Base-by-base conservation (phyloP, 2,797 vertebrate species). In the Rallus crepitans region DNA sequence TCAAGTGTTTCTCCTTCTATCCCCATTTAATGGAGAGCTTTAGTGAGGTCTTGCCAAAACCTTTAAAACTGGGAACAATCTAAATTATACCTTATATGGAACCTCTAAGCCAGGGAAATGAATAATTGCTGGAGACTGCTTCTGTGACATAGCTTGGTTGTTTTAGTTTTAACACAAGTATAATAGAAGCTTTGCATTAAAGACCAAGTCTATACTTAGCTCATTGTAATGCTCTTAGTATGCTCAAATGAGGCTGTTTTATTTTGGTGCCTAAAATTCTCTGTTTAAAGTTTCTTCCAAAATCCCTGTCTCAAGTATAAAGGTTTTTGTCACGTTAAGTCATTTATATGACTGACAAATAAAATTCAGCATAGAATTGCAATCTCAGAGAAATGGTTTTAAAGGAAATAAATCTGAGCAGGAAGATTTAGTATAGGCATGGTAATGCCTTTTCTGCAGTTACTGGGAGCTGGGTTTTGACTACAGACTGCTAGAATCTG, bases 341-440 rank as follows among this genome's bases (percentile, higher is more conserved):
- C 87, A 77, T 96, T 96, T 95, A 80, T 94, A 79, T 94, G 93
- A 92, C 82, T 96, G 90, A 87, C 90, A 94, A 92, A 95, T 91
- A 95, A 95, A 95, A 96, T 89, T 87, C 83, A 78, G 78, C 71
- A 45, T 47, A 83, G 72, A 95, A 87, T 50, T 95, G 71, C 94
- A 88, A 52, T 94, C 30, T 37, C 33, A 77, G 71, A 92, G 80
- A 82, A 96, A 87, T 90, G 39, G 55, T 93, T 96, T 94, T 93
- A 91, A 73, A 90, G 83, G 77, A 94, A 93, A 92, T 94, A 94
- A 97, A 95, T 94, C 84, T 91, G 82, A 91, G 50, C 72, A 83
- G 65, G 47, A 93, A 85, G 87, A 96, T 95, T 93, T 95, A 94
- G 53, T 88, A 30, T 60, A 90, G 81, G 68, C 61, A 64, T 76